These are phyloP conservation scores for Zaprionus kolodkinae DNA, from an alignment of 1,140 invertebrate species.

Conservation along the genomic window DNA sequence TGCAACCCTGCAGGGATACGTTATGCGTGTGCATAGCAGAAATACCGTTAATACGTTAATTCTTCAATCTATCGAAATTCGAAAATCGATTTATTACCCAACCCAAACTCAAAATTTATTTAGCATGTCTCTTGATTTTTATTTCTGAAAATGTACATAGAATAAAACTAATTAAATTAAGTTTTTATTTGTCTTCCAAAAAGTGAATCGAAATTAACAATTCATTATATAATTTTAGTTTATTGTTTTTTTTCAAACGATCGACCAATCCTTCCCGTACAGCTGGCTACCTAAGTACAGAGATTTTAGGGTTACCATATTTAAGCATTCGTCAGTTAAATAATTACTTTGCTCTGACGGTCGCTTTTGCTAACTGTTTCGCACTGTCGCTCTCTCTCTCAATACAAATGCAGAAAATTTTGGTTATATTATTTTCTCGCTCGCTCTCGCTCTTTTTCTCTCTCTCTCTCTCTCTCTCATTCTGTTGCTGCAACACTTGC, in stretches of 20 bases:
- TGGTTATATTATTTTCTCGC: not conserved
- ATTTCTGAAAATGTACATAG: not conserved
- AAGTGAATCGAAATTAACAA: constrained; percentile 10
- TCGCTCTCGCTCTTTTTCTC: not conserved
- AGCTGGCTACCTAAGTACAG: not conserved
- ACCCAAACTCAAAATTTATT: too few relatives aligned
- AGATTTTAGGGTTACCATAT: constrained; percentile 1
- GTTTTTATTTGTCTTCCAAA: not conserved
- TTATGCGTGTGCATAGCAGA: not conserved
- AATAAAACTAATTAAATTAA: not conserved
- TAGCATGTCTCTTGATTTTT: not conserved
- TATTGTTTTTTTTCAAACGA: not conserved
- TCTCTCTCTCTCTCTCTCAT: constrained; percentile 2
- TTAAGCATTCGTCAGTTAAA: not conserved
- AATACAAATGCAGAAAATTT: not conserved
- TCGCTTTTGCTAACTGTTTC: not conserved
- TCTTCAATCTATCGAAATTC: too few relatives aligned
- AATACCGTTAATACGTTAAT: not conserved
- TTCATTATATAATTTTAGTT: not conserved
- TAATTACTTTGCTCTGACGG: not conserved
- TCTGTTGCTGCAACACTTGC: constrained; percentile 17
- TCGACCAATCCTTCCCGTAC: not conserved
- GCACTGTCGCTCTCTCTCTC: constrained; percentile 18
- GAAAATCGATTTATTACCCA: too few relatives aligned
- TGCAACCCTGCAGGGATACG: not conserved